phyloP scores from a whole-genome alignment of 2,888 invertebrate genomes.

The Eurytoma adleriae region DNA sequence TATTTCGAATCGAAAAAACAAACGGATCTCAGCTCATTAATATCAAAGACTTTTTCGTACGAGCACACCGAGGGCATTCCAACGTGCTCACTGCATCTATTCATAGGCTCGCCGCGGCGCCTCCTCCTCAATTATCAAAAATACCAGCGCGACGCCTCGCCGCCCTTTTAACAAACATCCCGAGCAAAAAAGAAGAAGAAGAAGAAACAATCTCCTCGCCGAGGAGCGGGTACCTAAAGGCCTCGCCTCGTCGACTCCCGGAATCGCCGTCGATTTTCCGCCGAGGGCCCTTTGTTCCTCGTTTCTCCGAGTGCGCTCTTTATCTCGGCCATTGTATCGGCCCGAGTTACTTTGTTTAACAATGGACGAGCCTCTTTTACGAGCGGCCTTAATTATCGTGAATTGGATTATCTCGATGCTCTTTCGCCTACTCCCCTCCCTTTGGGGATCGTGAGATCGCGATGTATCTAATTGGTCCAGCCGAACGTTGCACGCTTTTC shows the following conservation, averaged over 20 bases:
- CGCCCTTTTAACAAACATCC: neutral
- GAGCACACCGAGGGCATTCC: neutral
- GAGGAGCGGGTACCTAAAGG: neutral
- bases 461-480: too few relatives aligned
- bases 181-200: neutral
- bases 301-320: neutral
- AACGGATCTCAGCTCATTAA: slow-evolving; percentile 1
- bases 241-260: neutral
- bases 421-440: neutral
- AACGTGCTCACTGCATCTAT: too few relatives aligned
- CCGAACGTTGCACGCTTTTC: too few relatives aligned
- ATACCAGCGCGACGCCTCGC: neutral
- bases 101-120: neutral
- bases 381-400: slow-evolving; percentile 16
- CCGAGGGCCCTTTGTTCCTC: neutral
- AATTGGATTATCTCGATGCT: slow-evolving; percentile 8
- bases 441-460: too few relatives aligned
- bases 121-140: neutral
- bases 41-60: neutral
- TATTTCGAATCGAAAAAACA: slow-evolving; percentile 4
- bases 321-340: neutral
- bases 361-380: neutral
- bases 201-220: neutral
- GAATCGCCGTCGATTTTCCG: neutral
- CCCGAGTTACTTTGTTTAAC: slow-evolving; percentile 19